Evolutionary conservation across 2,888 invertebrate species (phyloP).

Genomic region (Sipunculus nudus): DNA sequence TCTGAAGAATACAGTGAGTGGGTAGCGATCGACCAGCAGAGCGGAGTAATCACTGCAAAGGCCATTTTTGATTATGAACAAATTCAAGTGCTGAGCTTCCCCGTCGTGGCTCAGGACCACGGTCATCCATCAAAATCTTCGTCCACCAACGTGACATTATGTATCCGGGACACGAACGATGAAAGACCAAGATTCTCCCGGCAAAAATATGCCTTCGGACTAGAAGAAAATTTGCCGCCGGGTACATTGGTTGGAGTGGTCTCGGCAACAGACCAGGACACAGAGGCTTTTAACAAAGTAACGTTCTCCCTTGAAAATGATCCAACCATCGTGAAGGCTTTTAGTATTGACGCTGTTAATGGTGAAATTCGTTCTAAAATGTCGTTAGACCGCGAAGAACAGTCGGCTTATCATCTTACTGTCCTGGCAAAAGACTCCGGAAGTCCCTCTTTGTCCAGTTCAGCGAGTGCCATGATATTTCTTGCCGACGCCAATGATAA

Average conservation of each 20-base stretch:
- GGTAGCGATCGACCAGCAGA: conserved; percentile 1
- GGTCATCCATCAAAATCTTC: neutral
- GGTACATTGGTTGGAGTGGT: neutral
- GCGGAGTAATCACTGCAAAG: conserved; percentile 2
- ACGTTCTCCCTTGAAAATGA: neutral
- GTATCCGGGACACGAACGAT: neutral
- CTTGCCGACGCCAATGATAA: conserved; percentile 23
- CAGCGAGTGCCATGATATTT: conserved; percentile 20
- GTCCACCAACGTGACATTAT: neutral
- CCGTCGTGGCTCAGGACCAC: conserved; percentile 2
- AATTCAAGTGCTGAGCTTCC: neutral
- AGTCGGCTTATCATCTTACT: conserved; percentile 32
- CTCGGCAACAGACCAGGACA: neutral
- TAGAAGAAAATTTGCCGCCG: neutral
- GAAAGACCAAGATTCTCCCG: neutral
- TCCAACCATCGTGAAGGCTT: neutral
- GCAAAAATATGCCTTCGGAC: neutral
- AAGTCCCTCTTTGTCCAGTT: conserved; percentile 18
- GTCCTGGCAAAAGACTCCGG: conserved; percentile 34
- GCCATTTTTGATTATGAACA: neutral
- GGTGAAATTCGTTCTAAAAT: too few relatives aligned
- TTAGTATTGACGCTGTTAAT: neutral
- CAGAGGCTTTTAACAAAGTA: neutral
- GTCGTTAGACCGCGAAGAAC: conserved; percentile 35
- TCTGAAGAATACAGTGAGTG: neutral